These are phyloP conservation scores for Micrasema longulum DNA, from an alignment of 1,140 invertebrate species.

Conservation along the genomic window DNA sequence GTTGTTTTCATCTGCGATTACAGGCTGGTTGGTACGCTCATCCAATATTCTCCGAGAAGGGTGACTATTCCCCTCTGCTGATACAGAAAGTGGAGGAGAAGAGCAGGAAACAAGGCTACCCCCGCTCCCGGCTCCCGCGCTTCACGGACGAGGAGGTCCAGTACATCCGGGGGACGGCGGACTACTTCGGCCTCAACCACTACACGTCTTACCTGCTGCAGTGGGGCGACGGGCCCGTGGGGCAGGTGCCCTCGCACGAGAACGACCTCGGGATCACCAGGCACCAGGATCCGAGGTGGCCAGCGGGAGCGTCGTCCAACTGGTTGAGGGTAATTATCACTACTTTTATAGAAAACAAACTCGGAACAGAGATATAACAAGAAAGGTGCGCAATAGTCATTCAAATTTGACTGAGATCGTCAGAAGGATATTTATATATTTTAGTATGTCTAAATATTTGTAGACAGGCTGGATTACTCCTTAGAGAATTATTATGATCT, in stretches of 20 bases:
- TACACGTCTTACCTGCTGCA: conserved; percentile 69
- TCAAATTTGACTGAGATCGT: no score
- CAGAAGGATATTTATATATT: no score
- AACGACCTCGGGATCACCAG: conserved; percentile 65
- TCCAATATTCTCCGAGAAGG: conserved; percentile 73
- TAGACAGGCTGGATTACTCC: no score
- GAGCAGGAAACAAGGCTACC: conserved; percentile 72
- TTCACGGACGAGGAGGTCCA: conserved; percentile 73
- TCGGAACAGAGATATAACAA: no score
- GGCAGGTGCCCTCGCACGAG: conserved; percentile 63
- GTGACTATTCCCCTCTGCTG: conserved; percentile 77
- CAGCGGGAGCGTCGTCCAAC: conserved; percentile 64
- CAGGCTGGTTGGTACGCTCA: conserved; percentile 76
- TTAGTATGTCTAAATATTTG: no score
- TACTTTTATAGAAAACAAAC: no score
- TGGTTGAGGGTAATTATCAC: conserved; percentile 68
- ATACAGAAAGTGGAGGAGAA: conserved; percentile 71
- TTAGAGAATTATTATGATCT: no score
- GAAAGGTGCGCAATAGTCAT: no score
- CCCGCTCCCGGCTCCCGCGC: conserved; percentile 71
- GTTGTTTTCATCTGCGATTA: conserved; percentile 48
- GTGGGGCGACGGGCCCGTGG: conserved; percentile 61
- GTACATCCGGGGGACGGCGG: conserved; percentile 67
- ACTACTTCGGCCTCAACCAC: conserved; percentile 74
- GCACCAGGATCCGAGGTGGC: conserved; percentile 65